phyloP scores from a whole-genome alignment of 2,797 vertebrate genomes.

The Schizopygopsis malacanthus region DNA sequence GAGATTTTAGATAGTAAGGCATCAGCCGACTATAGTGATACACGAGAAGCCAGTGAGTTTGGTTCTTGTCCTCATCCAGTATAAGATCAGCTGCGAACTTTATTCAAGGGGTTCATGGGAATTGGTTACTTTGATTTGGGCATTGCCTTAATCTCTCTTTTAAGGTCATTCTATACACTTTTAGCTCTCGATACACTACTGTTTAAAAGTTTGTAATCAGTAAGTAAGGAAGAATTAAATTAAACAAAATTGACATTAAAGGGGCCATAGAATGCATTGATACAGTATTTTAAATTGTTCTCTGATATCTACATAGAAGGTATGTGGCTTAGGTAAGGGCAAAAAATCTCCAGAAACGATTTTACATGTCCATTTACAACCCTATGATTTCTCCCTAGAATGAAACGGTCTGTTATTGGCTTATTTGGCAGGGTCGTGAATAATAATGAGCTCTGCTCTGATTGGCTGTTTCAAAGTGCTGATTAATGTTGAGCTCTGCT shows the following conservation, averaged over 20 bases:
- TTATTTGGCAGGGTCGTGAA: no score
- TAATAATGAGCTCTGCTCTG: no score
- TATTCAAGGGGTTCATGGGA: background rate
- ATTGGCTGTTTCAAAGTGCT: no score
- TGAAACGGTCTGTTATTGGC: no score
- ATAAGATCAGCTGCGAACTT: background rate
- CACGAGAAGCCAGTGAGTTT: background rate
- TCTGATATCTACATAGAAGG: no score
- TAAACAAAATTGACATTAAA: background rate
- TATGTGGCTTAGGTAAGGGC: no score
- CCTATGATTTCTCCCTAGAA: no score
- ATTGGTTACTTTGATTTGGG: background rate
- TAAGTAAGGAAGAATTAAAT: background rate
- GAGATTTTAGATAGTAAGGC: conserved; percentile 2
- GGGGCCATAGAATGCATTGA: no score
- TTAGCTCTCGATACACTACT: background rate
- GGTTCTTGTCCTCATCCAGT: background rate
- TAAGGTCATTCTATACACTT: background rate
- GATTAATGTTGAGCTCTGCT: no score
- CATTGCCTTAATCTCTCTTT: background rate
- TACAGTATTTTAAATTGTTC: no score
- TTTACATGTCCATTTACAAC: no score
- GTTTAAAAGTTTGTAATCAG: background rate
- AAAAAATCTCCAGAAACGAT: no score
- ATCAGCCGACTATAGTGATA: background rate